These are phyloP conservation scores for Rhynchonycteris naso DNA, from an alignment of 2,797 vertebrate species.

Conservation along the genomic window DNA sequence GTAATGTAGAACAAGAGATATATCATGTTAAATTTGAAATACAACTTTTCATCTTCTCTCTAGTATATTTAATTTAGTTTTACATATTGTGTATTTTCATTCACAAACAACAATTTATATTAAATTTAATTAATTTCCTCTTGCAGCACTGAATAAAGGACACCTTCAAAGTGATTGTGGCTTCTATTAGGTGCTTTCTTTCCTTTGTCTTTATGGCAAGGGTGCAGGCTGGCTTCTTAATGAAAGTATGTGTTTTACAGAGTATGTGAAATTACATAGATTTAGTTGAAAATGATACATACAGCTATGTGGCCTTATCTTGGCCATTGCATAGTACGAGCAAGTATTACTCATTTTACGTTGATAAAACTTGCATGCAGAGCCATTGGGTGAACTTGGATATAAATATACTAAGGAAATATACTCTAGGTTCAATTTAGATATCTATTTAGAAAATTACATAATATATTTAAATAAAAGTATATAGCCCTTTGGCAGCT, in stretches of 20 bases:
- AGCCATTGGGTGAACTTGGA: background rate
- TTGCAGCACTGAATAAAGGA: conserved; percentile 9
- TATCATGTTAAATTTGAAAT: conserved; percentile 38
- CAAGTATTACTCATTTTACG: background rate
- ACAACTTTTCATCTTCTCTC: background rate
- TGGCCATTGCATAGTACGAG: background rate
- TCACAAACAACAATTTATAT: conserved; percentile 29
- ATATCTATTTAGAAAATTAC: conserved; percentile 24
- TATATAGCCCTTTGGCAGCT: background rate
- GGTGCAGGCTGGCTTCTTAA: conserved; percentile 1
- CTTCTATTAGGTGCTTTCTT: conserved; percentile 13
- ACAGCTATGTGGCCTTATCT: background rate
- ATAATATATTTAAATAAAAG: conserved; percentile 10
- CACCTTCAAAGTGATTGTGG: conserved; percentile 29
- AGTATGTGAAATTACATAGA: background rate
- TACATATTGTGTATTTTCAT: conserved; percentile 36
- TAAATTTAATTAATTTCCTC: conserved; percentile 54
- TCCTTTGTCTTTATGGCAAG: conserved; percentile 2
- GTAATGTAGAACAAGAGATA: background rate
- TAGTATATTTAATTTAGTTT: conserved; percentile 62
- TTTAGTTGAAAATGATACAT: conserved; percentile 38
- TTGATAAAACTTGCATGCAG: background rate
- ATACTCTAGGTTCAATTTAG: conserved; percentile 1
- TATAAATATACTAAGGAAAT: conserved; percentile 1
- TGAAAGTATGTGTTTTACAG: conserved; percentile 10